Percentiles rank a stretch among this genome's conserved stretches.
phyloP scores from a whole-genome alignment of 2,888 invertebrate species.

The Andrena bucephala region DNA sequence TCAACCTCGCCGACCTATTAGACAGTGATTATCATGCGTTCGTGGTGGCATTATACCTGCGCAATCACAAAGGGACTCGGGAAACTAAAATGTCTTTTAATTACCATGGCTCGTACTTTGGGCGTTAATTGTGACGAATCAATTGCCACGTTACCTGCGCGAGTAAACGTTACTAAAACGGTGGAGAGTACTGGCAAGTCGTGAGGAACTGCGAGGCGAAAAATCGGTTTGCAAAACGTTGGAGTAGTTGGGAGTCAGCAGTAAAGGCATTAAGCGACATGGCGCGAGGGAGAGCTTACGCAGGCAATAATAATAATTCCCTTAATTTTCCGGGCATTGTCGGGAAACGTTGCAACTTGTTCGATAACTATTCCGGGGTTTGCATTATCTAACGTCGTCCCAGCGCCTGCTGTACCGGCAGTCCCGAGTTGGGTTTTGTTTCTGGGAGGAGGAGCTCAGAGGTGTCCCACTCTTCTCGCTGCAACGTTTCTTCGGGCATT shows the following conservation, averaged over 20 bases:
- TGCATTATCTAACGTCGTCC: constrained; percentile 40
- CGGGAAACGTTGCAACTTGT: constrained; percentile 50
- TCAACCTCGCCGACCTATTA: background rate
- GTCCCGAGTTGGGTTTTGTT: constrained; percentile 15
- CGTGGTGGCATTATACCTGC: too few relatives aligned
- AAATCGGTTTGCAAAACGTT: constrained; percentile 14
- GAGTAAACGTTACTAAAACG: background rate
- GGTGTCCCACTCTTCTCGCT: background rate
- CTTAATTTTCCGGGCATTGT: constrained; percentile 57
- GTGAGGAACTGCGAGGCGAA: background rate
- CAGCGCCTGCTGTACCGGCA: background rate
- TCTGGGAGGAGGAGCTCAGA: background rate
- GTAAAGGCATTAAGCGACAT: constrained; percentile 29
- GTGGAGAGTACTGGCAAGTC: background rate
- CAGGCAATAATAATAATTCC: constrained; percentile 54
- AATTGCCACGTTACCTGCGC: too few relatives aligned
- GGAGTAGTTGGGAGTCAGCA: constrained; percentile 3
- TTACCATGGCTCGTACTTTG: too few relatives aligned
- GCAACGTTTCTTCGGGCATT: constrained; percentile 27
- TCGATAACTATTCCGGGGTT: constrained; percentile 53
- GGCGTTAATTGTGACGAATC: too few relatives aligned
- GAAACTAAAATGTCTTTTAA: too few relatives aligned
- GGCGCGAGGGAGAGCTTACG: constrained; percentile 12
- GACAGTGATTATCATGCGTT: background rate
- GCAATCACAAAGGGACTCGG: background rate